Conservation (phyloP, 2,888 invertebrate species). For the Callinectes sapidus region DNA sequence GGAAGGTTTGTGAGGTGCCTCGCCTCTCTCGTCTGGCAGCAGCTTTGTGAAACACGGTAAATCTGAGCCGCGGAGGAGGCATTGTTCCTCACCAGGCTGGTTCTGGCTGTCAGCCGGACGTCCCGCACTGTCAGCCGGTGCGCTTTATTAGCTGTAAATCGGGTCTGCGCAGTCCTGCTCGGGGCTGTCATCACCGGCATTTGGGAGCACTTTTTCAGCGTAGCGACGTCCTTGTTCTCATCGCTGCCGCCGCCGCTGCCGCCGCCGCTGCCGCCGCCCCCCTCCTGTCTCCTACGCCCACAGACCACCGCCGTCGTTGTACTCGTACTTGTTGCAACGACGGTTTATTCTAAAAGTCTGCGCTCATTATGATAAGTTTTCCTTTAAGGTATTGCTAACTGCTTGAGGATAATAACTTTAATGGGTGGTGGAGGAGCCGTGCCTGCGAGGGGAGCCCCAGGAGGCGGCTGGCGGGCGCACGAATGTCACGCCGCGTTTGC, state of each 20-base stretch:
- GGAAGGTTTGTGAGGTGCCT: background rate
- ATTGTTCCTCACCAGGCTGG: slow-evolving; percentile 26
- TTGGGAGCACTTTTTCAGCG: slow-evolving; percentile 43
- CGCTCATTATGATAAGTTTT: slow-evolving; percentile 45
- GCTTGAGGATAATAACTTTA: slow-evolving; percentile 46
- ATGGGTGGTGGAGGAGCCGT: slow-evolving; percentile 37
- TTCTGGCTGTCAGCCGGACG: slow-evolving; percentile 42
- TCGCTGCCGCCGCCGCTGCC: background rate
- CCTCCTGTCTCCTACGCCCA: slow-evolving; percentile 23
- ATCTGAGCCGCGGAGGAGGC: background rate
- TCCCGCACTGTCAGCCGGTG: slow-evolving; percentile 36
- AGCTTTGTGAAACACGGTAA: background rate
- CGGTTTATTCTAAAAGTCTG: slow-evolving; percentile 20
- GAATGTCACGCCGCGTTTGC: slow-evolving; percentile 54
- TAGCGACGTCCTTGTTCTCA: slow-evolving; percentile 52
- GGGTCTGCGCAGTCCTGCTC: slow-evolving; percentile 44
- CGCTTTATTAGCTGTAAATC: slow-evolving; percentile 57
- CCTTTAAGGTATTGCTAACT: slow-evolving; percentile 41
- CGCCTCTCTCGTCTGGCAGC: background rate
- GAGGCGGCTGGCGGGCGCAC: slow-evolving; percentile 27
- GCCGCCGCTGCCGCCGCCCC: slow-evolving; percentile 15
- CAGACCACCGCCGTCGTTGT: background rate
- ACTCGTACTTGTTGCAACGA: slow-evolving; percentile 36
- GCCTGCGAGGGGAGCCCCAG: slow-evolving; percentile 17
- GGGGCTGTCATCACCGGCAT: slow-evolving; percentile 54